Evolutionary conservation across 2,888 invertebrate species (phyloP).

Genomic region (Lacanobia oleracea): DNA sequence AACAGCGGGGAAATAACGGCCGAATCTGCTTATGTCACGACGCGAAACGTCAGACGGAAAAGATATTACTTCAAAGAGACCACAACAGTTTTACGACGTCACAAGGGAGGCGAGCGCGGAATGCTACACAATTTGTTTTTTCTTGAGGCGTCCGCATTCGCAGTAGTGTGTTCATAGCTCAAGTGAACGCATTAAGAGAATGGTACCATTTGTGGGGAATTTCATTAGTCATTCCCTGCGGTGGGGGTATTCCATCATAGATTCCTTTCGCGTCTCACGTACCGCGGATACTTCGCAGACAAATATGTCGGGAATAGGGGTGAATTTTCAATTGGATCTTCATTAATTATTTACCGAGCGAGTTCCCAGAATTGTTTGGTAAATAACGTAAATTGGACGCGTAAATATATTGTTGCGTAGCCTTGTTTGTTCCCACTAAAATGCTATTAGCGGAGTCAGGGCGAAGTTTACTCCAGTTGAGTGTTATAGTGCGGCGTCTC

Average conservation of each 20-base stretch:
- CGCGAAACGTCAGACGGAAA: constrained; percentile 56
- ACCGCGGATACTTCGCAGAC: constrained; percentile 74
- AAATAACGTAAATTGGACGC: constrained; percentile 67
- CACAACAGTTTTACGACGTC: constrained; percentile 57
- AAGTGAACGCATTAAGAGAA: constrained; percentile 77
- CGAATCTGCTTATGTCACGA: constrained; percentile 68
- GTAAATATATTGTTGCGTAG: constrained; percentile 60
- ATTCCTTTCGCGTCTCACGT: constrained; percentile 75
- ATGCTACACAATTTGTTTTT: constrained; percentile 69
- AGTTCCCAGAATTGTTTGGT: constrained; percentile 67
- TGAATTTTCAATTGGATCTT: constrained; percentile 76
- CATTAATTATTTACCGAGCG: constrained; percentile 73
- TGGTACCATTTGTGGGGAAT: constrained; percentile 79
- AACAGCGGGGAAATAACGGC: constrained; percentile 54
- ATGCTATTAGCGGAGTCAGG: constrained; percentile 61
- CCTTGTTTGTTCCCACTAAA: constrained; percentile 59
- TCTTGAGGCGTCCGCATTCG: constrained; percentile 49
- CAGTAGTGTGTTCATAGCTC: constrained; percentile 70
- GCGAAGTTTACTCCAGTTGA: constrained; percentile 63
- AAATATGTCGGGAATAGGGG: constrained; percentile 74
- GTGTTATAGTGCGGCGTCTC: constrained; percentile 43
- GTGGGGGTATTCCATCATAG: constrained; percentile 76
- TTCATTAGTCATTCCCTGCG: constrained; percentile 81
- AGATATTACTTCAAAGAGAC: constrained; percentile 63
- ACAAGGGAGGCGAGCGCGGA: constrained; percentile 41